Base-by-base conservation (phyloP, 35 echinoderm and acorn worm species). In the Strongylocentrotus purpuratus region DNA sequence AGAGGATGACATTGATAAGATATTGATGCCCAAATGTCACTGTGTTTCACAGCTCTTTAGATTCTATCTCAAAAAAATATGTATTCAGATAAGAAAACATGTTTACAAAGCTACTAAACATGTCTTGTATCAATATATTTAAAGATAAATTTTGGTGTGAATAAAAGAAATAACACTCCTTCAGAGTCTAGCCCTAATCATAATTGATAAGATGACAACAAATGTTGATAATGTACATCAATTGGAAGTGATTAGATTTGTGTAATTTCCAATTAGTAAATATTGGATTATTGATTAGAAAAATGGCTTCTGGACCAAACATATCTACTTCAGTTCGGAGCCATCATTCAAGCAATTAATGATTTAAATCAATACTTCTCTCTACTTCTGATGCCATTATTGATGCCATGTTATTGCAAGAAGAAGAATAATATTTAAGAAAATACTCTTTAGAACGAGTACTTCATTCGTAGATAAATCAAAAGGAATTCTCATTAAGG, bases 181-280 rank as follows among this genome's bases (percentile, higher is more conserved):
- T 78, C 5, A 25, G 3, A 78, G 18, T 25, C 22, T 28, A n/a
- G 7, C 15, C 22, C 22, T 78, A 22, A 78, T 78, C 65, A 78
- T 28, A 78, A 78, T 78, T 78, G 65, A 78, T 78, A 78, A 78
- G 65, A 78, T 78, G 65, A 78, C 65, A 78, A n/a, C n/a, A n/a
- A n/a, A n/a, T n/a, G n/a, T 22, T 78, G 22, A 78, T 78, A 78
- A 78, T 55, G 11, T 12, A 55, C 50, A 55, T 15, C 11, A 10
- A 55, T 10, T 55, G 50, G 50, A 11, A 55, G 50, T 55, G 50
- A 55, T 55, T 13, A 55, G 50, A 55, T 55, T 12, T 55, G 10
- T 11, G 50, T 55, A 11, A 55, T 11, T 28, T 78, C n/a, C 25
- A 78, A 78, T 78, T 28, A 78, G 20, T 78, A 78, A 78, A 78